A percentile compares a stretch with the other conserved stretches of the same genome.
Conservation (phyloP, 2,888 invertebrate species). For the Drosophila lacicola region DNA sequence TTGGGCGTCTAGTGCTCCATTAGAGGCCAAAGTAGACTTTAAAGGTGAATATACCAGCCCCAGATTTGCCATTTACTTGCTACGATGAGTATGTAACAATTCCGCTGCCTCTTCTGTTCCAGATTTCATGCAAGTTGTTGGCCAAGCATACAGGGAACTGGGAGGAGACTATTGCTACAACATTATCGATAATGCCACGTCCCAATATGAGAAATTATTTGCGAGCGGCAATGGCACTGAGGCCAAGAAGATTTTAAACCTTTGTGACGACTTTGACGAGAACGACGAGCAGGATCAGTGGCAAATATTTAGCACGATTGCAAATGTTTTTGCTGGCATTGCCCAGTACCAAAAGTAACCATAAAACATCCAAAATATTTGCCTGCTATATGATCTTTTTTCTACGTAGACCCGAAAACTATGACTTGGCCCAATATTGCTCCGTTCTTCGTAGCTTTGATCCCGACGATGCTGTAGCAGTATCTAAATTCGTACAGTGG, state of each 20-base stretch:
- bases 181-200: slow-evolving; percentile 64
- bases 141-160: slow-evolving; percentile 56
- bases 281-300: slow-evolving; percentile 59
- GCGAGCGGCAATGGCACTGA: slow-evolving; percentile 32
- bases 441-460: slow-evolving; percentile 44
- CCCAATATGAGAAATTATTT: slow-evolving; percentile 60
- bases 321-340: slow-evolving; percentile 69
- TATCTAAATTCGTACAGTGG: slow-evolving; percentile 61
- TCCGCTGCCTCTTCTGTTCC: background rate
- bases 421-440: slow-evolving; percentile 54
- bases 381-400: background rate
- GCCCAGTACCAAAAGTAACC: slow-evolving; percentile 73
- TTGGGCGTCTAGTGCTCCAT: slow-evolving; percentile 88
- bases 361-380: accelerated
- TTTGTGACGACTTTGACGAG: slow-evolving; percentile 66
- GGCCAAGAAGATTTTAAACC: slow-evolving; percentile 61
- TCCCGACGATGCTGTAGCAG: slow-evolving; percentile 55
- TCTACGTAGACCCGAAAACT: slow-evolving; percentile 43
- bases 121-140: slow-evolving; percentile 75
- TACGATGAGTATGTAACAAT: background rate
- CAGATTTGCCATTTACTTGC: too few species aligned
- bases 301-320: slow-evolving; percentile 70
- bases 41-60: slow-evolving; percentile 61
- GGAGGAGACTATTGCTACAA: slow-evolving; percentile 70
- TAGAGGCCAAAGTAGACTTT: slow-evolving; percentile 87